These are phyloP conservation scores for Masticophis lateralis DNA, from an alignment of 2,797 vertebrate species.

Conservation along the genomic window DNA sequence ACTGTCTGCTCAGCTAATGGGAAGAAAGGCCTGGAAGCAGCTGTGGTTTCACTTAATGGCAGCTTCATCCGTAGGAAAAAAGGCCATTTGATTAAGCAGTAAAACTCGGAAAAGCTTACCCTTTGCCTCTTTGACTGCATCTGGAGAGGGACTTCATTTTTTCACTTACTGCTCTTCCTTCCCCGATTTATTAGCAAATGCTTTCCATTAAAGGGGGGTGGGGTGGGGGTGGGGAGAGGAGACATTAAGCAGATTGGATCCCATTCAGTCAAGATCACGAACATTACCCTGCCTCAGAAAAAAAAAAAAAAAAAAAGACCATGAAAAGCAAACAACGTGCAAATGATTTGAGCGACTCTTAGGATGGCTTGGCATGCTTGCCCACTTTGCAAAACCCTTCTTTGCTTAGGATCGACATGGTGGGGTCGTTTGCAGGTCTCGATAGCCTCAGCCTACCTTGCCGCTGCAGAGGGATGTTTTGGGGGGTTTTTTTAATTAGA, in stretches of 20 bases:
- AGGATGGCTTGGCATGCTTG: background rate
- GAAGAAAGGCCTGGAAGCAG: background rate
- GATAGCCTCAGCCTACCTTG: background rate
- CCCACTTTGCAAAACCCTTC: background rate
- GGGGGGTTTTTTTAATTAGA: too few relatives aligned
- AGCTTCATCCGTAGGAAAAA: background rate
- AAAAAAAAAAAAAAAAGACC: too few relatives aligned
- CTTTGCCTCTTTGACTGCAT: background rate
- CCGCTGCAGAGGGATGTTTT: background rate
- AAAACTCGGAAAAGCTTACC: constrained; percentile 2
- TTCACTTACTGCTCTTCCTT: background rate
- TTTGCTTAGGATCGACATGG: background rate
- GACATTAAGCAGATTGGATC: constrained; percentile 1
- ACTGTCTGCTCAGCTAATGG: background rate
- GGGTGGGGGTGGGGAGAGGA: background rate
- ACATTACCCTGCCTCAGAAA: too few relatives aligned
- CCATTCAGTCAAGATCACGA: background rate
- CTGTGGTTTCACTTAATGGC: constrained; percentile 11
- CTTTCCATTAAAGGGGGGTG: background rate
- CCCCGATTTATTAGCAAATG: constrained; percentile 3
- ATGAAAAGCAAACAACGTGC: background rate
- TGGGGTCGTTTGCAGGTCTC: background rate
- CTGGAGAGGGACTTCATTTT: constrained; percentile 6
- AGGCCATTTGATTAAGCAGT: constrained; percentile 18
- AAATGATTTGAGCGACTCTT: background rate